Conservation (phyloP, 1,140 invertebrate species). For the Drosophila tropicalis region DNA sequence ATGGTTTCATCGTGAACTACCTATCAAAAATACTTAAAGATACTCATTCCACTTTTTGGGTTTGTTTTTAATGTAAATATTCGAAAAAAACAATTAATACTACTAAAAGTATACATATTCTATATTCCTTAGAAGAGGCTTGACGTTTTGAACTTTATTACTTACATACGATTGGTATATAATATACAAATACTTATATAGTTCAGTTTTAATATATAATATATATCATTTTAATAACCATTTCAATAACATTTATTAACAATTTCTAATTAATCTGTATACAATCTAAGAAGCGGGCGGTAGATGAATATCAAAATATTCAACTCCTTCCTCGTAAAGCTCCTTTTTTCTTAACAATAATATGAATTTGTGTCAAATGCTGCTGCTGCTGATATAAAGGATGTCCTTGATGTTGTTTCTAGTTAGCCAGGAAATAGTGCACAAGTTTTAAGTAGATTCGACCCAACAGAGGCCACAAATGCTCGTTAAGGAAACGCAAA, state of each 20-base stretch:
- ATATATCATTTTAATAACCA: slow-evolving; percentile 26
- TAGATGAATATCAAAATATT: background rate
- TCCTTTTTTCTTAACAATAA: slow-evolving; percentile 52
- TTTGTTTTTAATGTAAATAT: too few species aligned
- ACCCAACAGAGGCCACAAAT: slow-evolving; percentile 74
- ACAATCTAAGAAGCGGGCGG: slow-evolving; percentile 27
- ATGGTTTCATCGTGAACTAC: too few species aligned
- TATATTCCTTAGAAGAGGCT: background rate
- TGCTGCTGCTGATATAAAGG: background rate
- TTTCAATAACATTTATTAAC: slow-evolving; percentile 57
- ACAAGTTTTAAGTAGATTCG: slow-evolving; percentile 73
- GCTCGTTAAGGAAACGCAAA: slow-evolving; percentile 65
- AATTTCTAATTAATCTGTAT: slow-evolving; percentile 53
- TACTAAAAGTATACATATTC: background rate
- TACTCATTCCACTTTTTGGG: too few species aligned
- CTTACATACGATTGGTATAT: background rate
- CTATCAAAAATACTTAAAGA: too few species aligned
- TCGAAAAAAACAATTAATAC: too few species aligned
- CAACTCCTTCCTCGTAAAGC: background rate
- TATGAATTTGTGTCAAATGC: slow-evolving; percentile 4
- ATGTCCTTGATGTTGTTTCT: slow-evolving; percentile 12
- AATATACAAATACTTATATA: slow-evolving; percentile 6
- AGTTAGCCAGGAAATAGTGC: slow-evolving; percentile 73
- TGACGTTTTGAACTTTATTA: slow-evolving; percentile 8
- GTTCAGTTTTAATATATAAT: slow-evolving; percentile 29